A percentile compares a stretch with the other conserved stretches of the same genome.
Conservation (phyloP, 2,113 vertebrate genomes). For the Hippopotamus amphibius region DNA sequence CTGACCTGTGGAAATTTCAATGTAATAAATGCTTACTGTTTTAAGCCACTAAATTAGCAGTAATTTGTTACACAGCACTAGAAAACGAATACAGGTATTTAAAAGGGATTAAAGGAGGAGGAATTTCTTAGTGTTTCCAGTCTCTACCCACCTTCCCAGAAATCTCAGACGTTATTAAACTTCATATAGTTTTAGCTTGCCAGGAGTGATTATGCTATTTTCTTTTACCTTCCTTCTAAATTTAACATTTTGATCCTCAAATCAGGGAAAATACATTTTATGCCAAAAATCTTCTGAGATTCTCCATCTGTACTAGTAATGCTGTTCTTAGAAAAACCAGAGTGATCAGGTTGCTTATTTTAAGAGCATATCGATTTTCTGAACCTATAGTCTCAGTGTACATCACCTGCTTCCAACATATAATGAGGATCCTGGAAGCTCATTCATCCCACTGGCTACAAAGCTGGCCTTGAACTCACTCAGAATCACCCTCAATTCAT, state of each 20-base stretch:
- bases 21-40: background rate
- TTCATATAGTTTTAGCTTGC: background rate
- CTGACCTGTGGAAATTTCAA: background rate
- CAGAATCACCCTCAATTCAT: background rate
- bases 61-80: background rate
- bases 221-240: slow-evolving; percentile 45
- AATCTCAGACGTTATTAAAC: background rate
- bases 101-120: background rate
- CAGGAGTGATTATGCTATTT: slow-evolving; percentile 15
- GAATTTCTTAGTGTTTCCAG: background rate
- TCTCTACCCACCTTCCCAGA: background rate
- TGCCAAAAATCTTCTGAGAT: background rate
- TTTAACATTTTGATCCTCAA: slow-evolving; percentile 25
- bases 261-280: slow-evolving; percentile 1
- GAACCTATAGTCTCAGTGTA: background rate
- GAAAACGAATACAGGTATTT: background rate
- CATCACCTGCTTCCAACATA: background rate
- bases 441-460: background rate
- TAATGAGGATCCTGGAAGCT: background rate
- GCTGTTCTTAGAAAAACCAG: slow-evolving; percentile 10
- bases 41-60: background rate
- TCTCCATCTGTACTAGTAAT: background rate
- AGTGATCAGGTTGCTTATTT: background rate
- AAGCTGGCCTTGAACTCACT: background rate
- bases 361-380: background rate